A percentile compares a stretch with the other conserved stretches of the same genome.
Conservation (phyloP, 2,113 vertebrate species). For the Smithornis capensis region DNA sequence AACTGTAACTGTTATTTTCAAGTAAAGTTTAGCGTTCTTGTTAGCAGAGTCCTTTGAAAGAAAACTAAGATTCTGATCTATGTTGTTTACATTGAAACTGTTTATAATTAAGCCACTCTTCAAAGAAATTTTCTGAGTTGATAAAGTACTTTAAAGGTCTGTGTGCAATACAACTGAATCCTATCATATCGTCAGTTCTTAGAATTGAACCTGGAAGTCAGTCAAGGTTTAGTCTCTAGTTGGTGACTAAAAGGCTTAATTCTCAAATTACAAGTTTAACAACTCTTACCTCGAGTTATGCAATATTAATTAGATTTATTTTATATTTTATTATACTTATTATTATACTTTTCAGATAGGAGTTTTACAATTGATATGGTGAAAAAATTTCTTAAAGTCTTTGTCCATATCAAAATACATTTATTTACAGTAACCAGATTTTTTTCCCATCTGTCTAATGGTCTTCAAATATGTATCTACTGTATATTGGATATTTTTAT, state of each 20-base stretch:
- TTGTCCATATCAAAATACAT: neutral
- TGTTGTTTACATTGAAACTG: neutral
- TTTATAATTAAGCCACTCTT: neutral
- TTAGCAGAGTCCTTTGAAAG: neutral
- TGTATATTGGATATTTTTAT: neutral
- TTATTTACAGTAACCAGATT: neutral
- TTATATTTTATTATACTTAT: neutral
- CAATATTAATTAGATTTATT: neutral
- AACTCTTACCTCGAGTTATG: neutral
- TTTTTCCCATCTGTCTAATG: neutral
- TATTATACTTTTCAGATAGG: neutral
- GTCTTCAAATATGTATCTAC: neutral
- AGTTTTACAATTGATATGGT: neutral
- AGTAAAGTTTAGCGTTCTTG: neutral
- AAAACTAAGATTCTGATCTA: neutral
- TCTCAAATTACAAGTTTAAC: neutral
- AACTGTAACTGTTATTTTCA: neutral
- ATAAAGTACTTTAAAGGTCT: neutral
- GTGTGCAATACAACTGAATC: neutral
- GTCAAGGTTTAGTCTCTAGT: neutral
- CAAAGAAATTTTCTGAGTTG: neutral
- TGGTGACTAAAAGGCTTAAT: neutral
- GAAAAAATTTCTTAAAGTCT: neutral
- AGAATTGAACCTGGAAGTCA: neutral
- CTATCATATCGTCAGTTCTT: neutral